Conservation (phyloP, 2,113 vertebrate species). For the Periophthalmodon schlosseri region DNA sequence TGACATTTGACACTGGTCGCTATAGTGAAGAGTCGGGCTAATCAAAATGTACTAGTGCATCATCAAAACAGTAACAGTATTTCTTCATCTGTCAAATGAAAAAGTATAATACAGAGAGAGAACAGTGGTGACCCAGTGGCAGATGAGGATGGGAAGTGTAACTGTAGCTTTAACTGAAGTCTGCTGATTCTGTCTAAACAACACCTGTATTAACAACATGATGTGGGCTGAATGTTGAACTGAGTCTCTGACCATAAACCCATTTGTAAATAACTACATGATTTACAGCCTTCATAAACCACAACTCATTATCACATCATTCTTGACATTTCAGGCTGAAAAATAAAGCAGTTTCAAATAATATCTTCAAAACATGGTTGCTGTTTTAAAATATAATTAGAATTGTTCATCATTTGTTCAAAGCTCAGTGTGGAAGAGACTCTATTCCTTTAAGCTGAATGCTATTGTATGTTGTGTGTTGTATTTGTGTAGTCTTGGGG, state of each 20-base stretch:
- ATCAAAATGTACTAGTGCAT: background rate
- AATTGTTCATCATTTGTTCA: background rate
- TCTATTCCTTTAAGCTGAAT: background rate
- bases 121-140: background rate
- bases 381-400: background rate
- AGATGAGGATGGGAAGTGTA: background rate
- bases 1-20: background rate
- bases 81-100: background rate
- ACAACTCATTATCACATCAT: background rate
- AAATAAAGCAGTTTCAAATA: background rate
- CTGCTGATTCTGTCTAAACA: background rate
- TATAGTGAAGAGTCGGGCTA: background rate
- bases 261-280: too few relatives aligned
- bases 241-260: too few relatives aligned
- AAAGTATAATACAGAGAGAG: background rate
- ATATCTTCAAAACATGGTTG: background rate
- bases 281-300: too few relatives aligned
- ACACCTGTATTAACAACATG: background rate
- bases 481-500: slow-evolving; percentile 83
- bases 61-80: too few relatives aligned
- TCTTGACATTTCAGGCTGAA: background rate
- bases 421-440: background rate
- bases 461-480: background rate
- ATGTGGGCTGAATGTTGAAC: background rate
- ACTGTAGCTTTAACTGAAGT: background rate